Base-by-base conservation (phyloP, 2,888 invertebrate species). In the Molorchus minor region DNA sequence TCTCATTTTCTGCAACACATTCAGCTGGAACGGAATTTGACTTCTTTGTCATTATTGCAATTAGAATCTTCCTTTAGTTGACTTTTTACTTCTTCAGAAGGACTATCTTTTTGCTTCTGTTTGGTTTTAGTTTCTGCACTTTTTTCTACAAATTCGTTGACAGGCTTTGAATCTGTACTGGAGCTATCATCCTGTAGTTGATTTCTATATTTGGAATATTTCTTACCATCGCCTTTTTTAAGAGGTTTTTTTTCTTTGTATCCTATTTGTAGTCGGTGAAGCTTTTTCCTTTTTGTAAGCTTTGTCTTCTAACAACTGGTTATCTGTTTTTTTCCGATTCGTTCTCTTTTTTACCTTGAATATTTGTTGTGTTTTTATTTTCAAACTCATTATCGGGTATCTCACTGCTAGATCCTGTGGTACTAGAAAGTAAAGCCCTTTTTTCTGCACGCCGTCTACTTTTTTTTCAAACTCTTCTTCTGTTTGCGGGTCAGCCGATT, bases 341-440 rank as follows among this genome's bases (percentile, higher is more conserved):
- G 12, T 13, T 40, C 8, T 17, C 53, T 8, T 7, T 41, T 19
- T 57, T 49, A 49, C 56, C 21, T 33, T 33, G 33, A 10, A 33
- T n/a, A 10, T n/a, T 12, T 12, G 12, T n/a, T 10, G 12, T 3
- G 3, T 3, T 10, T 10, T 33, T 33, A 3, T 33, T 33, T 33
- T 33, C 33, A 33, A 7, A 7, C 33, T 33, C 33, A 13, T 62
- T 52, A 25, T 69, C 69, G 40, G 63, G 64, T 43, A 63, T 54
- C 43, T 73, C 74, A 55, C 72, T 72, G 43, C 67, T 71, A 0
- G 73, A 72, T 38, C 68, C 73, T 19, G 71, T 75, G 1, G 69
- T 72, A 44, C 73, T 74, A n/a, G 71, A 66, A 41, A 67, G 51
- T 33, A 56, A 54, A 7, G 62, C 62, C 44, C 58, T 59, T 52